Conservation (phyloP, 2,113 vertebrate genomes). For the Meles meles region DNA sequence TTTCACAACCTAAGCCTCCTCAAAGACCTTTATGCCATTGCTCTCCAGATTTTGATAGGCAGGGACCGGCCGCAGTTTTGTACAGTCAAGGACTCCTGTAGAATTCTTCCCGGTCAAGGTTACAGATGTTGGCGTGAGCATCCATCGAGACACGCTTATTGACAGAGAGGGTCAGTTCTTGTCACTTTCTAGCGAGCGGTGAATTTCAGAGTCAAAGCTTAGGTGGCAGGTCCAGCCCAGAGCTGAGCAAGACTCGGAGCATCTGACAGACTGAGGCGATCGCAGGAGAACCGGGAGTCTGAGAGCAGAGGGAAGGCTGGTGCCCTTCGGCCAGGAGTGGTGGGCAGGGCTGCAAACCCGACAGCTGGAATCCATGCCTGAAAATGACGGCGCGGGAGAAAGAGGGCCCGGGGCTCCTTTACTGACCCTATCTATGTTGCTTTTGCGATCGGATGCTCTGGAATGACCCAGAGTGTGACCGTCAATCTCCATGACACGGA, state of each 20-base stretch:
- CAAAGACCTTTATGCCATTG: not conserved
- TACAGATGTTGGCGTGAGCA: rapidly evolving
- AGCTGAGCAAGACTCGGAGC: not conserved
- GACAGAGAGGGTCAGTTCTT: not conserved
- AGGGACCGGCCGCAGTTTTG: rapidly evolving
- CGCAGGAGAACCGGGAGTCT: not conserved
- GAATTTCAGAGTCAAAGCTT: not conserved
- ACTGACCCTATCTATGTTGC: rapidly evolving
- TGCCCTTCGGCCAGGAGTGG: not conserved
- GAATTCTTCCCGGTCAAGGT: not conserved
- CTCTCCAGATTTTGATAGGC: not conserved
- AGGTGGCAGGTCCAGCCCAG: not conserved
- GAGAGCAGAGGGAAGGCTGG: not conserved
- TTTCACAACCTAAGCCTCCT: not conserved
- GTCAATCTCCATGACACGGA: rapidly evolving
- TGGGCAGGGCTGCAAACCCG: rapidly evolving
- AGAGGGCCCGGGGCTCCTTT: rapidly evolving
- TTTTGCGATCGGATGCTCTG: not conserved
- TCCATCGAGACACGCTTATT: not conserved
- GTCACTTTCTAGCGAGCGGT: not conserved
- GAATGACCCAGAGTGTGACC: not conserved
- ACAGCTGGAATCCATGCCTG: not conserved
- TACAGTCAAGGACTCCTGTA: not conserved
- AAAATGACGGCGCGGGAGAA: too few species aligned
- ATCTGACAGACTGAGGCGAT: not conserved